These are phyloP conservation scores for Nasalis larvatus DNA, from an alignment of 2,113 vertebrate species.

Conservation along the genomic window DNA sequence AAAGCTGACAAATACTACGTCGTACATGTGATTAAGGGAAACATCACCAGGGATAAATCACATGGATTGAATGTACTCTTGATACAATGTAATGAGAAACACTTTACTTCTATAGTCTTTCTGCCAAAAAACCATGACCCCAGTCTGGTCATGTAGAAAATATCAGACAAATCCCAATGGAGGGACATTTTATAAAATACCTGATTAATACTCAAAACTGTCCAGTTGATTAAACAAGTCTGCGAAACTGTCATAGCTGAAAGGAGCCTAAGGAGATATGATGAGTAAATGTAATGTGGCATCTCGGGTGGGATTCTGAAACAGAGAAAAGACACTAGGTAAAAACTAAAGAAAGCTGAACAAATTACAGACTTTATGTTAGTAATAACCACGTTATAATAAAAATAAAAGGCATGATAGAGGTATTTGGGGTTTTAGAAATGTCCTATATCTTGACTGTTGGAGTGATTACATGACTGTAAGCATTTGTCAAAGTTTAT, in stretches of 20 bases:
- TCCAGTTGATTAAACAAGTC: background rate
- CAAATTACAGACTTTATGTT: background rate
- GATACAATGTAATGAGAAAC: background rate
- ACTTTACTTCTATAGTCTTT: background rate
- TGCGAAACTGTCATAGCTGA: background rate
- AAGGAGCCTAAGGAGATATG: background rate
- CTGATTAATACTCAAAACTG: background rate
- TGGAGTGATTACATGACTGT: background rate
- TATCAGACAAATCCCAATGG: background rate
- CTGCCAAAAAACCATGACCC: background rate
- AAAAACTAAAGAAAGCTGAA: background rate
- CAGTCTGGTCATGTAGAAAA: background rate
- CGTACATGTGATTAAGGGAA: background rate
- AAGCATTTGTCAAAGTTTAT: background rate
- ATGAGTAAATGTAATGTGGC: background rate
- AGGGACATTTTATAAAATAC: background rate
- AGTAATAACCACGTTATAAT: background rate
- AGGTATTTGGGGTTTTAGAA: background rate
- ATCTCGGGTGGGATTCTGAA: background rate
- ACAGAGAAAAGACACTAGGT: background rate
- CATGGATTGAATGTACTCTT: background rate
- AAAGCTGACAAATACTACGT: background rate
- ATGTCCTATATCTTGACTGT: background rate
- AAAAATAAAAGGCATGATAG: background rate
- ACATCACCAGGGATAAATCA: background rate